phyloP scores from a whole-genome alignment of 2,797 vertebrate genomes.

The Mionectes olivaceus region DNA sequence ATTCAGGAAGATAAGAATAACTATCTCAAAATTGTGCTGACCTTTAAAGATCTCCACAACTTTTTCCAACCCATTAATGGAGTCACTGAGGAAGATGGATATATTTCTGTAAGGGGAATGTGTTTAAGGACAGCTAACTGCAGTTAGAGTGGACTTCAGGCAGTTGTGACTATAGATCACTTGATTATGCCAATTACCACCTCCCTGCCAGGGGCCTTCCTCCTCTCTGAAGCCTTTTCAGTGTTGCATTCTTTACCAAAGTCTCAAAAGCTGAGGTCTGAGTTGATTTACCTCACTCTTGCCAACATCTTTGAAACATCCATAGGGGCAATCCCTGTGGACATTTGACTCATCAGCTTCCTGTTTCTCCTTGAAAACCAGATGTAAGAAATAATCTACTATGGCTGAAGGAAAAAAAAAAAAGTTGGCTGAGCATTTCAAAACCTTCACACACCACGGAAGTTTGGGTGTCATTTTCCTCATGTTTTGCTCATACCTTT shows the following conservation, averaged over 20 bases:
- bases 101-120: not conserved
- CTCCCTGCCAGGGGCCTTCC: not conserved
- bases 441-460: not conserved
- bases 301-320: conserved; percentile 7
- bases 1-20: not conserved
- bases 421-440: not conserved
- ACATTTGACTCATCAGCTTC: conserved; percentile 2
- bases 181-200: rapidly evolving
- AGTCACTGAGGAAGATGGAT: not conserved
- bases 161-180: not conserved
- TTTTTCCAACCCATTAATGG: not conserved
- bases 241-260: not conserved
- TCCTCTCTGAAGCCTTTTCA: not conserved
- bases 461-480: conserved; percentile 33
- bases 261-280: not conserved
- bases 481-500: conserved; percentile 50
- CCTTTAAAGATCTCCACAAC: not conserved
- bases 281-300: conserved; percentile 14
- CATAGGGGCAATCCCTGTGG: not conserved
- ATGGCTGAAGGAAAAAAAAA: not conserved
- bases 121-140: not conserved
- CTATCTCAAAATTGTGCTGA: not conserved
- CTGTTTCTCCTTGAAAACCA: not conserved
- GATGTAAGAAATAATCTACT: not conserved
- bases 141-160: not conserved